phyloP scores from a whole-genome alignment of 1,140 invertebrate species.

The Drosophila funebris region DNA sequence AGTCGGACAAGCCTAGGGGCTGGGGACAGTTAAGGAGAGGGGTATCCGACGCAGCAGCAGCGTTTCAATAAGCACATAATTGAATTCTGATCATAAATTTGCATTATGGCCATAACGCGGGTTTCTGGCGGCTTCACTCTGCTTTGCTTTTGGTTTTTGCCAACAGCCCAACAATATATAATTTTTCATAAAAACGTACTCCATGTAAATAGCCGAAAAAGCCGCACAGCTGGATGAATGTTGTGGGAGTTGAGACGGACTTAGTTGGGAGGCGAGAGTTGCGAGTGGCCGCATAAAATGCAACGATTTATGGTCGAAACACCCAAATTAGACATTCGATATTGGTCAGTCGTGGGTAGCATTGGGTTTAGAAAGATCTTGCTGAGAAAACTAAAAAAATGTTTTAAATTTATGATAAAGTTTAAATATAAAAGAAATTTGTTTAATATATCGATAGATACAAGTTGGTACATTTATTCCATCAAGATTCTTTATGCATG shows the following conservation, averaged over 20 bases:
- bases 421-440: neutral
- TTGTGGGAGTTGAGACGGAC: neutral
- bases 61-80: conserved; percentile 82
- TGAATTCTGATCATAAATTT: conserved; percentile 83
- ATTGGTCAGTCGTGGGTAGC: conserved; percentile 9
- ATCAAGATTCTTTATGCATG: no score
- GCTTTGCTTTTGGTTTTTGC: conserved; percentile 57
- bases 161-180: conserved; percentile 19
- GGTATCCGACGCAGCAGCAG: conserved; percentile 61
- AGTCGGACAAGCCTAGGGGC: neutral
- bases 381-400: neutral
- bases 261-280: neutral
- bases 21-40: neutral
- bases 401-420: neutral
- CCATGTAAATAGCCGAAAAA: conserved; percentile 56
- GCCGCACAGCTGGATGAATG: conserved; percentile 25
- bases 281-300: conserved; percentile 30
- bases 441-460: neutral
- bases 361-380: neutral
- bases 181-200: conserved; percentile 67
- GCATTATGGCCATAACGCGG: conserved; percentile 71
- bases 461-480: no score
- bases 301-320: conserved; percentile 40
- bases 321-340: conserved; percentile 26
- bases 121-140: conserved; percentile 64